Evolutionary conservation across 37 sponge, comb jelly and placozoan genomes (phyloP).

Genomic region (Bolinopsis microptera): DNA sequence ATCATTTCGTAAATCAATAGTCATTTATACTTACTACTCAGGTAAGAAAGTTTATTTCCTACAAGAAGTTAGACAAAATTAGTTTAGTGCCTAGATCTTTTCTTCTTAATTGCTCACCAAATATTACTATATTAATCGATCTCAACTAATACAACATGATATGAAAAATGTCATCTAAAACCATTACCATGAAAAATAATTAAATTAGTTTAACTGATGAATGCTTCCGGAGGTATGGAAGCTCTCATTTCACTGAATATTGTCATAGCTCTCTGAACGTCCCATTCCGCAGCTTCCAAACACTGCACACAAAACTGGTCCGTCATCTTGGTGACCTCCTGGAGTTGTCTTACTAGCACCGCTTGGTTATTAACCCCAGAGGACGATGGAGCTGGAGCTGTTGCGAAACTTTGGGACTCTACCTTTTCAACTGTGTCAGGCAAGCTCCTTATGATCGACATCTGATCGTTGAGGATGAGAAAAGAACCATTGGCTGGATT

Average conservation of each 20-base stretch:
- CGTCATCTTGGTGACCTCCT: slow-evolving; percentile 33
- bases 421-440: slow-evolving; percentile 20
- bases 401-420: neutral
- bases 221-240: neutral
- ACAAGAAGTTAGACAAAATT: too few relatives aligned
- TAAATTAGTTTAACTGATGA: neutral
- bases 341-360: neutral
- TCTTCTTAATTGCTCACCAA: too few relatives aligned
- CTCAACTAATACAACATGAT: too few relatives aligned
- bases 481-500: slow-evolving; percentile 37
- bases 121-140: too few relatives aligned
- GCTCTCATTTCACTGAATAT: slow-evolving; percentile 22
- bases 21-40: too few relatives aligned
- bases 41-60: too few relatives aligned
- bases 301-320: neutral
- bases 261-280: neutral
- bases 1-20: too few relatives aligned
- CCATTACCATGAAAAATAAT: too few relatives aligned
- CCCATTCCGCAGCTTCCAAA: neutral
- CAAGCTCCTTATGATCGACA: neutral
- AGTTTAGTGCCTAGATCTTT: too few relatives aligned
- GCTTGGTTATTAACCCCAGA: neutral
- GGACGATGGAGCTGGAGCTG: neutral
- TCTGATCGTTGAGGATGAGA: slow-evolving; percentile 42
- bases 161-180: too few relatives aligned